These are phyloP conservation scores for Typhlichthys eigenmanni DNA, from an alignment of 2,797 vertebrate genomes.

Conservation along the genomic window DNA sequence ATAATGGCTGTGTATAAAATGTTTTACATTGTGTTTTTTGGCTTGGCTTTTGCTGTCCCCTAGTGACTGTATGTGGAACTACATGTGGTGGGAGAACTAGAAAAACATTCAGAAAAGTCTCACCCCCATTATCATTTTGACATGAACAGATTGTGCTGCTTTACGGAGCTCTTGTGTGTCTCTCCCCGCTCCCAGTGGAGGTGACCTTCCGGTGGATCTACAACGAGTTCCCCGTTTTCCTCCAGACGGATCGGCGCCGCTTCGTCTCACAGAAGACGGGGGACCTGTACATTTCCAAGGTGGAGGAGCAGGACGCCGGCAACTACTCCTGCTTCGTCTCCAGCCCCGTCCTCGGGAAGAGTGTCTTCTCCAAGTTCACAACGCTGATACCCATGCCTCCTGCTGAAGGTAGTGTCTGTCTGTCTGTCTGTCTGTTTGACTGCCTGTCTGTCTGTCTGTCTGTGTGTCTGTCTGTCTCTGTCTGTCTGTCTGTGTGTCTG, in stretches of 20 bases:
- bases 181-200: slow-evolving; percentile 77
- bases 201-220: slow-evolving; percentile 95
- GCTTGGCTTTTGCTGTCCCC: too few species aligned
- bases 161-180: background rate
- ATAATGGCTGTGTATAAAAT: too few species aligned
- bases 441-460: background rate
- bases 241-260: slow-evolving; percentile 86
- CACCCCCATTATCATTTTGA: background rate
- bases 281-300: slow-evolving; percentile 96
- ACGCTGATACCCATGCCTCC: slow-evolving; percentile 84
- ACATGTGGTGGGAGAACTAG: background rate
- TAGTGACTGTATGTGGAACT: background rate
- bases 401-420: slow-evolving; percentile 81
- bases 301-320: slow-evolving; percentile 90
- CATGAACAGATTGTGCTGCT: too few species aligned
- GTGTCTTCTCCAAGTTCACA: slow-evolving; percentile 96
- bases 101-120: too few species aligned
- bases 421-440: background rate
- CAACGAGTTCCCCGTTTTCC: slow-evolving; percentile 95
- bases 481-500: slow-evolving; percentile 30
- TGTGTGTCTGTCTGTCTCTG: background rate
- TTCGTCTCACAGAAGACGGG: slow-evolving; percentile 95
- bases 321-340: slow-evolving; percentile 98
- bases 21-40: too few species aligned
- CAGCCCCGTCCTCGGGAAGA: slow-evolving; percentile 91